A percentile compares a stretch with the other conserved stretches of the same genome.
Conservation (phyloP, 2,888 invertebrate genomes). For the Tanytarsus gracilentus region DNA sequence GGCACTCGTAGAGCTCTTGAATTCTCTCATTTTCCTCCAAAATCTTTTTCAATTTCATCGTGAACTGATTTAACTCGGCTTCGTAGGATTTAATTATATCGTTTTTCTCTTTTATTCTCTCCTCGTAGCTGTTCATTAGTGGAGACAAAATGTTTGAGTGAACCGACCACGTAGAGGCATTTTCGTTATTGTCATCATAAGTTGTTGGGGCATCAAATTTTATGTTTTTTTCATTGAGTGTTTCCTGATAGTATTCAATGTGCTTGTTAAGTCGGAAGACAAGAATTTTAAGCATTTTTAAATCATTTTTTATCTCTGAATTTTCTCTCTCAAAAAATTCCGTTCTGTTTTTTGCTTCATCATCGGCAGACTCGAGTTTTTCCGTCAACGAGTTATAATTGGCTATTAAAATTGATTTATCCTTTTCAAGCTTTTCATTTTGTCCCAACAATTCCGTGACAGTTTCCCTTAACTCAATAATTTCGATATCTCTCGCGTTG, state of each 20-base stretch:
- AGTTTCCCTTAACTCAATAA: neutral
- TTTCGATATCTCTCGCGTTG: constrained; percentile 17
- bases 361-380: constrained; percentile 42
- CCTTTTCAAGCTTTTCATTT: constrained; percentile 49
- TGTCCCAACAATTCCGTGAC: constrained; percentile 48
- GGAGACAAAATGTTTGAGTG: constrained; percentile 48
- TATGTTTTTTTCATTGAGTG: constrained; percentile 38
- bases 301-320: constrained; percentile 53
- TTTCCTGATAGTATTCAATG: constrained; percentile 67
- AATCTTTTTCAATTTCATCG: constrained; percentile 60
- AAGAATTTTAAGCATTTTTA: constrained; percentile 65
- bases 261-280: constrained; percentile 70
- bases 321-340: constrained; percentile 48
- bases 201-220: constrained; percentile 16
- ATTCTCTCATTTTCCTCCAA: constrained; percentile 61
- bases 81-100: constrained; percentile 61
- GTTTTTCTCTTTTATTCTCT: constrained; percentile 66
- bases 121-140: constrained; percentile 68
- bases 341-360: constrained; percentile 40
- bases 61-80: constrained; percentile 59
- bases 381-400: constrained; percentile 46
- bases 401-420: constrained; percentile 46
- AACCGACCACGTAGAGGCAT: constrained; percentile 31
- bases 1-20: constrained; percentile 46
- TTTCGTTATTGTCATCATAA: constrained; percentile 1